Base-by-base conservation (phyloP, 2,888 invertebrate species). In the Zeuzera pyrina region DNA sequence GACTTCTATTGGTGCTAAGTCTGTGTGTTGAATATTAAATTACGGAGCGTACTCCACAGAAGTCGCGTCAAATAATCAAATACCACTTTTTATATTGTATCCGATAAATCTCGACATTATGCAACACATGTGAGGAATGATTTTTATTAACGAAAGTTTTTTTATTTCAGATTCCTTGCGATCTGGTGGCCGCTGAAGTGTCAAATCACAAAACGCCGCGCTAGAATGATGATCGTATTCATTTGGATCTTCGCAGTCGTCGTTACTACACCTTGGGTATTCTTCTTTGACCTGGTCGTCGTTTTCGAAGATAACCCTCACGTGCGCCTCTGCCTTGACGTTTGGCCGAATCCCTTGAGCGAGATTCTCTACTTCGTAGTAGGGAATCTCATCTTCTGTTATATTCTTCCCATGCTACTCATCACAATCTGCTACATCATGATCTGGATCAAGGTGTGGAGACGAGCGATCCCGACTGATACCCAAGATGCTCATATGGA, bases 131-230 rank as follows among this genome's bases (percentile, higher is more conserved):
- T n/a, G n/a, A n/a, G n/a, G n/a, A n/a, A n/a, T n/a, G n/a, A n/a
- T n/a, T n/a, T n/a, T n/a, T n/a, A n/a, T n/a, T n/a, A n/a, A n/a
- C n/a, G n/a, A n/a, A n/a, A n/a, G n/a, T 53, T 55, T 42, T 49
- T 43, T 73, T 74, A 84, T 88, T 90, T 11, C 90, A 97, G 97
- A 85, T 97, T 96, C 68, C 86, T 97, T 48, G 97, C 97, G 27
- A 97, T 97, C 54, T 96, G 97, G 92, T 95, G 94, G 91, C 95
- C 95, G 2, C 72, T 97, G 53, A 94, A 93, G 59, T 91, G 91
- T 59, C 95, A 95, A 71, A 94, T 97, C 73, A 94, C 95, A 28
- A 94, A 94, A 58, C 87, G 91, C 33, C 89, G 94, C 11, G 95
- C 96, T 6, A 87, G 94, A 32, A 84, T 93, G 65, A 92, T 95